Conservation (phyloP, 2,888 invertebrate genomes). For the Cartodere bifasciata region DNA sequence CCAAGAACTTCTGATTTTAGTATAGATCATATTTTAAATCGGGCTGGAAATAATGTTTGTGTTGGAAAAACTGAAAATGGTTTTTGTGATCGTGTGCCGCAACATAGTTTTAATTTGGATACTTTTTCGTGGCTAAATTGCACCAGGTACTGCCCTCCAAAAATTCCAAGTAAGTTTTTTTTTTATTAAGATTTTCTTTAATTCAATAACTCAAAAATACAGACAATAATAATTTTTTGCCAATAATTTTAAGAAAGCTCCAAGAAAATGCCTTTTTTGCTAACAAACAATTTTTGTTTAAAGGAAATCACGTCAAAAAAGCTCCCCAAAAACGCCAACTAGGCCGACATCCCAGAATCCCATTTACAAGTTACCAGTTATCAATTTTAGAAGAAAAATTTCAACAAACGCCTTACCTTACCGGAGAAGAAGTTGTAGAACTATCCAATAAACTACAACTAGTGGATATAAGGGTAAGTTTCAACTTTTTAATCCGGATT, state of each 20-base stretch:
- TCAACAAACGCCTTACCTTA: constrained; percentile 52
- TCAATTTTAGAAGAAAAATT: constrained; percentile 56
- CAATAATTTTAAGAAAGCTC: neutral
- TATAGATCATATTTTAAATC: constrained; percentile 47
- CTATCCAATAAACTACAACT: constrained; percentile 50
- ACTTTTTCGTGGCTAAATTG: constrained; percentile 50
- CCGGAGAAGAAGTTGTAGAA: constrained; percentile 51
- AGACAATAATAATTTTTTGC: neutral
- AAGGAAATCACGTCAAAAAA: constrained; percentile 31
- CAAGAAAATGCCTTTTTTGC: neutral
- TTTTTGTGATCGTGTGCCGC: constrained; percentile 7
- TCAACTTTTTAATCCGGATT: no score
- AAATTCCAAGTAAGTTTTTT: constrained; percentile 46
- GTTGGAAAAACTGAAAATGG: neutral
- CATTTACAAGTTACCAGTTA: constrained; percentile 58
- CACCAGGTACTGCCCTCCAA: constrained; percentile 60
- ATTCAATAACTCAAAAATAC: constrained; percentile 3
- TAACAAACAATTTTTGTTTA: constrained; percentile 17
- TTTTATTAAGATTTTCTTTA: constrained; percentile 5
- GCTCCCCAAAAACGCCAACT: constrained; percentile 41
- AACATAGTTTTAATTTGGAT: constrained; percentile 11
- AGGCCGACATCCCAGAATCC: constrained; percentile 57
- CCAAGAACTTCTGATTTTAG: constrained; percentile 39
- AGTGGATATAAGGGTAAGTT: constrained; percentile 53
- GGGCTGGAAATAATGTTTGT: constrained; percentile 30